Evolutionary conservation across 2,888 invertebrate genomes (phyloP), one percentile per base, ranked within the genome.

Genomic region (Drosophila paranaensis): DNA sequence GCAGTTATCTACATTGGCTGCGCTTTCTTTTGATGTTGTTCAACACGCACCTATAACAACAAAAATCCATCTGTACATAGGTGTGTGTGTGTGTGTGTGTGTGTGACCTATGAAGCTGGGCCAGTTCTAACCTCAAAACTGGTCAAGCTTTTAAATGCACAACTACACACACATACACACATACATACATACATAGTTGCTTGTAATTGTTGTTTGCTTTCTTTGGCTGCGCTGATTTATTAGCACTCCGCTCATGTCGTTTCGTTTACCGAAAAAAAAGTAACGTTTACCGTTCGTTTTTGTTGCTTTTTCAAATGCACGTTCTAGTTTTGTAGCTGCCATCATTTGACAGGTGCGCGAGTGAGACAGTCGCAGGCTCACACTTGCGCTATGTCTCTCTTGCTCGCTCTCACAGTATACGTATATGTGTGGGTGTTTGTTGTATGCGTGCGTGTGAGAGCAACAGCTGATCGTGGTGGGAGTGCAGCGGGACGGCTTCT

Each of bases 41-140:
- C 45, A 61, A 71, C 55, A 63, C 58, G 66, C 64, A 66, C 61
- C 58, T 66, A 63, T 57, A 61, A 62, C 48, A 65, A 60, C 43
- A 50, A 48, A 50, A 43, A 30, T 58, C 20, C 39, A 48, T 39
- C 37, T 39, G 10, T 30, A 27, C 57, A 39, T 13, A 30, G 54
- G 40, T n/a, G n/a, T 60, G 51, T 56, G 37, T 45, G 33, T n/a
- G 39, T 27, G 27, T 65, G 55, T 60, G 40, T 42, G 37, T 35
- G 6, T 25, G 35, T 77, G 79, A 79, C 77, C 79, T 67, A 66
- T 63, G 77, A 77, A 74, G 75, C 77, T 74, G 79, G 42, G 60
- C 55, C 64, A 60, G 62, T 79, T 85, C 87, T 86, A 89, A 87
- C 84, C 89, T 89, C 82, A 84, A 84, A 81, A 74, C 71, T 71